Conservation (phyloP, 2,888 invertebrate genomes). For the Andrena minutula region DNA sequence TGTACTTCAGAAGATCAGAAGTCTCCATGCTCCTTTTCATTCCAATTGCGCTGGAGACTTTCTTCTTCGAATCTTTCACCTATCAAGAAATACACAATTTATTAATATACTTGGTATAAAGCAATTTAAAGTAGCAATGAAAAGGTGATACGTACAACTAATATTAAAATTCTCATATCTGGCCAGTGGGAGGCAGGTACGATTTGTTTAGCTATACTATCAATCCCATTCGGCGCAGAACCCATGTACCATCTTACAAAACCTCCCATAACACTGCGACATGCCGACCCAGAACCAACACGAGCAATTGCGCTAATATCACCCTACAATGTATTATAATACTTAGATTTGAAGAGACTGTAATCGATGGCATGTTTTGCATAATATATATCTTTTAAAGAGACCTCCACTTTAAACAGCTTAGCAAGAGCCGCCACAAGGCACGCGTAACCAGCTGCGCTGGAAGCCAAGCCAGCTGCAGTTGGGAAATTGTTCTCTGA, state of each 20-base stretch:
- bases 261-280: constrained; percentile 97
- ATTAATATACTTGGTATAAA: background rate
- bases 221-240: constrained; percentile 87
- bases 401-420: constrained; percentile 90
- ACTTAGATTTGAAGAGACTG: background rate
- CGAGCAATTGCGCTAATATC: constrained; percentile 93
- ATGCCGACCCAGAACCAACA: constrained; percentile 97
- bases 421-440: constrained; percentile 89
- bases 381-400: background rate
- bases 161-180: constrained; percentile 94
- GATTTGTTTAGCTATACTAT: constrained; percentile 92
- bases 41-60: constrained; percentile 93
- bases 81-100: constrained; percentile 1
- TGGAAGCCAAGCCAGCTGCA: constrained; percentile 98
- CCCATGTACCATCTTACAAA: constrained; percentile 97
- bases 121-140: background rate
- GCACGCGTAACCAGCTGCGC: constrained; percentile 99
- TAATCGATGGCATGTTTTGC: background rate
- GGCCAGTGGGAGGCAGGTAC: constrained; percentile 93
- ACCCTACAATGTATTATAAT: constrained; percentile 82
- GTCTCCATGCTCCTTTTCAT: constrained; percentile 94
- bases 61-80: constrained; percentile 92
- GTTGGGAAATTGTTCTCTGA: constrained; percentile 99
- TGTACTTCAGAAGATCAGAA: constrained; percentile 92
- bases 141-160: constrained; percentile 89